phyloP scores from a whole-genome alignment of 2,113 vertebrate genomes.

The Rana temporaria region DNA sequence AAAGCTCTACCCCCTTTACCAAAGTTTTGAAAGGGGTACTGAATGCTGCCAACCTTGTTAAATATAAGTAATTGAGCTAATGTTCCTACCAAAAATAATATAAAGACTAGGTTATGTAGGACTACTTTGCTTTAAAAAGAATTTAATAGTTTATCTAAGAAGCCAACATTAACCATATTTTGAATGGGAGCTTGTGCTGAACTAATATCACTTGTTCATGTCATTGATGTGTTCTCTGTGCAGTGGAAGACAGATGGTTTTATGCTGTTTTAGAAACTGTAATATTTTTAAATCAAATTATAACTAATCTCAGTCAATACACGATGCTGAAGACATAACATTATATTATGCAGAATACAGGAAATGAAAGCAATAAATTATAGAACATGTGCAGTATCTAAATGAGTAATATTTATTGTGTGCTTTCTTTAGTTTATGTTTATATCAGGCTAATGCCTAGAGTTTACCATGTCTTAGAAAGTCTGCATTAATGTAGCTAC shows the following conservation, averaged over 20 bases:
- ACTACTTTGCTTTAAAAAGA: too few relatives aligned
- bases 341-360: not conserved
- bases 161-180: not conserved
- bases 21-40: too few relatives aligned
- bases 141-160: not conserved
- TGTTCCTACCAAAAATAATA: too few relatives aligned
- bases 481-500: too few relatives aligned
- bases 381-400: not conserved
- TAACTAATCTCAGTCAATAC: slow-evolving; percentile 10
- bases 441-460: too few relatives aligned
- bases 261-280: not conserved
- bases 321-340: not conserved
- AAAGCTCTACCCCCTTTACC: too few relatives aligned
- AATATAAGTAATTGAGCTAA: too few relatives aligned
- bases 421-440: not conserved
- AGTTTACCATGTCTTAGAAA: too few relatives aligned
- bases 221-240: not conserved
- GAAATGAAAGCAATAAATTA: slow-evolving; percentile 7
- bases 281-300: not conserved
- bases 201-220: not conserved
- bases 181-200: not conserved
- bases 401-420: not conserved
- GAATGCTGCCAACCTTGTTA: too few relatives aligned
- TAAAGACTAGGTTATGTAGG: too few relatives aligned
- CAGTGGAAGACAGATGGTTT: not conserved